phyloP scores from a whole-genome alignment of 2,888 invertebrate genomes.

The Pterostichus madidus region DNA sequence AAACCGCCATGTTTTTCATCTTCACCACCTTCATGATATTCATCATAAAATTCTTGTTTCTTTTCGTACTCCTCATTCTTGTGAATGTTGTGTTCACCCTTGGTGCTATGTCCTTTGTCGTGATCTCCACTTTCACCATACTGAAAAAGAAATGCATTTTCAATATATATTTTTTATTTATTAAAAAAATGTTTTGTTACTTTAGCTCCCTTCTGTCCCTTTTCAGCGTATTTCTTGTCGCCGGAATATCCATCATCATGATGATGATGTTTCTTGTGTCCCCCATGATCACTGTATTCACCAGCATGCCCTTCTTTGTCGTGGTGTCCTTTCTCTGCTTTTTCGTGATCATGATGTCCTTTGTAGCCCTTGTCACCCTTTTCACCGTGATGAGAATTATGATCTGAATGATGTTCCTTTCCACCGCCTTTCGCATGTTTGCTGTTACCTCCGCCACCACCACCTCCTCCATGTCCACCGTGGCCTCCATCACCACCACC shows the following conservation, averaged over 20 bases:
- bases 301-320: constrained; percentile 78
- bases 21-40: constrained; percentile 84
- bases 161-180: not conserved
- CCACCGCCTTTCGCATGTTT: constrained; percentile 58
- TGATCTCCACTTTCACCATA: constrained; percentile 84
- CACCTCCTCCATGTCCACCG: constrained; percentile 60
- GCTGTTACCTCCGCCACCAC: constrained; percentile 60
- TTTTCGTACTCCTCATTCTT: constrained; percentile 88
- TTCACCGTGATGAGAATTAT: constrained; percentile 72
- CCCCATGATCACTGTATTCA: constrained; percentile 78
- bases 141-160: constrained; percentile 72
- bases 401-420: constrained; percentile 71
- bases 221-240: constrained; percentile 78
- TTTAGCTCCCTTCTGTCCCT: constrained; percentile 78
- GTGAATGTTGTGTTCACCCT: constrained; percentile 86
- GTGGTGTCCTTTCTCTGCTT: constrained; percentile 75
- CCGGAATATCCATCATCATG: constrained; percentile 77
- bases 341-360: constrained; percentile 74
- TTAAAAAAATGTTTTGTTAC: constrained; percentile 69
- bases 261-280: constrained; percentile 78
- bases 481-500: constrained; percentile 37
- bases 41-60: constrained; percentile 87
- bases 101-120: constrained; percentile 86
- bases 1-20: constrained; percentile 83
- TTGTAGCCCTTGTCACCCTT: constrained; percentile 75